Evolutionary conservation across 1,140 invertebrate species (phyloP), one percentile per base, ranked within the genome.

Genomic region (Diprion similis): DNA sequence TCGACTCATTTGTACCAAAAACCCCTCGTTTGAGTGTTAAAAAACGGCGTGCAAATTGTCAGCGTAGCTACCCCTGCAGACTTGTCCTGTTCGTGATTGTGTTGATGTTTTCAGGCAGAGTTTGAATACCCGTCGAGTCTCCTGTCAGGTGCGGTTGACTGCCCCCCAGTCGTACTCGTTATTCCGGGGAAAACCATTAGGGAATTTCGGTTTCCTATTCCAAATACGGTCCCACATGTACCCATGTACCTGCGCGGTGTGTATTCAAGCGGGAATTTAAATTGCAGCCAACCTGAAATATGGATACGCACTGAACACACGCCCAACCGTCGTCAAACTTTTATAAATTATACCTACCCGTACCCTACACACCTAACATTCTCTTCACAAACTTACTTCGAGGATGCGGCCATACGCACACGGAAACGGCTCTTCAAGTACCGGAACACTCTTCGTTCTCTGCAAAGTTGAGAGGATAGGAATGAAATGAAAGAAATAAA

Each of bases 191-290:
- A 59, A 59, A 59, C 51, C 51, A 59, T 59, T 59, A 59, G 51
- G 51, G 51, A 59, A 59, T 59, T 59, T 59, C 51, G 51, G 11
- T 59, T 15, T 59, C 51, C 51, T 59, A 59, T 59, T 59, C 51
- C 51, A 17, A 59, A 59, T 59, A 59, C 11, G 24, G 24, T 37
- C 6, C 24, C 24, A 6, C 24, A 37, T 37, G 24, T 37, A 37
- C 24, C 1, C 24, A 37, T 6, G 24, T 37, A 37, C 24, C 24
- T 37, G 24, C 24, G 24, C 24, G 24, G 24, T 1, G 24, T 37
- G 24, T 37, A 37, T 37, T 0, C 51, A 59, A 59, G 51, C 51
- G 51, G 51, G n/a, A 59, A 59, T 59, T 59, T 59, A 59, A 59
- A 59, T 15, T 59, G 8, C 51, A 59, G n/a, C n/a, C 11, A 15